Evolutionary conservation across 37 sponge, comb jelly and placozoan species (phyloP).

Genomic region (Agelas oroides): DNA sequence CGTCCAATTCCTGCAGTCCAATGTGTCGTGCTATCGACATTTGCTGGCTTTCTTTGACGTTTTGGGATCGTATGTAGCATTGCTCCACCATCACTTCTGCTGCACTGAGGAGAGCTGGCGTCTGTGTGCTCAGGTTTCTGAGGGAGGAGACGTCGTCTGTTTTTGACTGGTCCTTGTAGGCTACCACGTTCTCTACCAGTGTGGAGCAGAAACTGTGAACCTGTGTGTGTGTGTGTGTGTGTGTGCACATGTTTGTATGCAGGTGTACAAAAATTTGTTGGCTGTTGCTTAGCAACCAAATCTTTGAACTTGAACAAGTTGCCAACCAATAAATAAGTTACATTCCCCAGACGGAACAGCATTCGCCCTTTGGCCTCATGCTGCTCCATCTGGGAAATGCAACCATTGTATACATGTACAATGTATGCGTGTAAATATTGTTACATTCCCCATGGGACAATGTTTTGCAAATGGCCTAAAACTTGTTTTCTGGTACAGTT

Average conservation of each 20-base stretch:
- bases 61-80: conserved; percentile 51
- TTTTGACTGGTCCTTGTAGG: conserved; percentile 32
- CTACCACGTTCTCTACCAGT: conserved; percentile 40
- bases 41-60: conserved; percentile 49
- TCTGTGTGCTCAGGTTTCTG: conserved; percentile 52
- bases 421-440: too few species aligned
- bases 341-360: too few species aligned
- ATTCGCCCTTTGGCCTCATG: too few species aligned
- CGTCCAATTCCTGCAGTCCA: conserved; percentile 51
- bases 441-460: too few species aligned
- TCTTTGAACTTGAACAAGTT: too few species aligned
- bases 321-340: too few species aligned
- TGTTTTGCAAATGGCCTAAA: too few species aligned
- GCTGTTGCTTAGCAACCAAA: too few species aligned
- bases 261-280: background rate
- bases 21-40: conserved; percentile 56
- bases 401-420: too few species aligned
- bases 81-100: conserved; percentile 77
- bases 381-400: background rate
- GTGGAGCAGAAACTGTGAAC: conserved; percentile 63
- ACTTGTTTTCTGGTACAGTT: too few species aligned
- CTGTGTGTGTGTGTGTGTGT: conserved; percentile 24
- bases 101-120: conserved; percentile 69
- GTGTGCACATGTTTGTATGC: background rate
- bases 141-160: conserved; percentile 47